These are phyloP conservation scores for Cheilinus undulatus DNA, from an alignment of 2,113 vertebrate genomes.

Conservation along the genomic window DNA sequence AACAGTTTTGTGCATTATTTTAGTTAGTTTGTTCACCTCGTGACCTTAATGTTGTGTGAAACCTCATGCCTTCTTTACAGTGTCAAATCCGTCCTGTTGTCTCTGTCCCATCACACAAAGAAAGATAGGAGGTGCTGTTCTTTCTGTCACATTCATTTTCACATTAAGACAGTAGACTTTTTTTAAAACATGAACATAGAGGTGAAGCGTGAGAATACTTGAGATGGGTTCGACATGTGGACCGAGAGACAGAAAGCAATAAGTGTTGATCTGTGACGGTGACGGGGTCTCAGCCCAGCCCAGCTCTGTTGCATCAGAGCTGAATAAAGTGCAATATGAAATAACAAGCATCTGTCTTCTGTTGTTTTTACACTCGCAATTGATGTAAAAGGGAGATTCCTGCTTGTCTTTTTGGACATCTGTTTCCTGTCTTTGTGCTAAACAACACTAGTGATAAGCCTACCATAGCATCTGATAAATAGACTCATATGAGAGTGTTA, in stretches of 20 bases:
- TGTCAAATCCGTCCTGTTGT: background rate
- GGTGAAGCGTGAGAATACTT: slow-evolving; percentile 37
- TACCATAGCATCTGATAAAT: no score
- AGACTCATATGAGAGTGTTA: no score
- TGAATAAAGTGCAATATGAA: slow-evolving; percentile 83
- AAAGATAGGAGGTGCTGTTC: slow-evolving; percentile 19
- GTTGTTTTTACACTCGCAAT: background rate
- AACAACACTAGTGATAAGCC: no score
- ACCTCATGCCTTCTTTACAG: slow-evolving; percentile 6
- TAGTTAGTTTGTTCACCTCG: slow-evolving; percentile 16
- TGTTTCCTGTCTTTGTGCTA: no score
- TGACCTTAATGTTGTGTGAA: slow-evolving; percentile 15
- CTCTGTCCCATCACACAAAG: slow-evolving; percentile 7
- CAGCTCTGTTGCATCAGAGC: slow-evolving; percentile 41
- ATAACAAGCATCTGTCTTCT: background rate
- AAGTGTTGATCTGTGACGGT: slow-evolving; percentile 71
- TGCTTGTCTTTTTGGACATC: no score
- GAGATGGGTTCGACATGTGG: slow-evolving; percentile 5
- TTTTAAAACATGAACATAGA: slow-evolving; percentile 1
- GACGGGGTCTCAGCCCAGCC: slow-evolving; percentile 38
- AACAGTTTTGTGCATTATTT: slow-evolving; percentile 6
- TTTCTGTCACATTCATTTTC: background rate
- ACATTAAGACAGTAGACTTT: background rate
- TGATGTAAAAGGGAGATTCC: no score
- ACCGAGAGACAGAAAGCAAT: slow-evolving; percentile 68